A percentile compares a stretch with the other conserved stretches of the same genome.
Evolutionary conservation across 92 coral and sea anemone species (phyloP).

Genomic region (Porites divaricata): DNA sequence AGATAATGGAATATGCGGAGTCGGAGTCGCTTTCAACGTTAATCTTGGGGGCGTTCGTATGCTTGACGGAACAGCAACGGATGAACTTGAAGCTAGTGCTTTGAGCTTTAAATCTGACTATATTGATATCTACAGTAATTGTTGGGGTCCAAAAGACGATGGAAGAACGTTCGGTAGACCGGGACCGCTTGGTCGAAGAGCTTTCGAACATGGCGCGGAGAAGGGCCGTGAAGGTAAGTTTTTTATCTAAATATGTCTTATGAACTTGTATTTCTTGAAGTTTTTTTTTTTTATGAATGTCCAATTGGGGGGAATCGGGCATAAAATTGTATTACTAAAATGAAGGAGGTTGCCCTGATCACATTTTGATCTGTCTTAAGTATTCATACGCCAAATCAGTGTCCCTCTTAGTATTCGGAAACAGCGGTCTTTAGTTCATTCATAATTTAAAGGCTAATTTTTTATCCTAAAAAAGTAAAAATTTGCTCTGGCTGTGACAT

Average conservation of each 20-base stretch:
- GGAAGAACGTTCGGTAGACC: conserved; percentile 98
- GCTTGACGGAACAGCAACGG: conserved; percentile 97
- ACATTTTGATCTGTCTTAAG: neutral
- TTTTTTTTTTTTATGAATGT: neutral
- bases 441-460: neutral
- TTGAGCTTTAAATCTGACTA: conserved; percentile 82
- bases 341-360: neutral
- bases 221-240: conserved; percentile 89
- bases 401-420: conserved; percentile 15
- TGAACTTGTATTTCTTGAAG: no score
- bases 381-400: neutral
- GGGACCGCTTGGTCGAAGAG: conserved; percentile 81
- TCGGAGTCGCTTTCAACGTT: conserved; percentile 90
- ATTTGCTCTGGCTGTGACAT: conserved; percentile 1
- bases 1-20: conserved; percentile 91
- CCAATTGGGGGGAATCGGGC: neutral
- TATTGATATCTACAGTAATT: conserved; percentile 94
- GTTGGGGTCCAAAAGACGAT: conserved; percentile 99
- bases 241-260: neutral
- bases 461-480: neutral
- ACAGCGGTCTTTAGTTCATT: neutral
- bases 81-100: conserved; percentile 86
- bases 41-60: conserved; percentile 94
- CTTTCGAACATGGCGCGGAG: conserved; percentile 84
- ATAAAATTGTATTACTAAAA: neutral